Conservation (phyloP, 1,140 invertebrate species). For the Drosophila varians region DNA sequence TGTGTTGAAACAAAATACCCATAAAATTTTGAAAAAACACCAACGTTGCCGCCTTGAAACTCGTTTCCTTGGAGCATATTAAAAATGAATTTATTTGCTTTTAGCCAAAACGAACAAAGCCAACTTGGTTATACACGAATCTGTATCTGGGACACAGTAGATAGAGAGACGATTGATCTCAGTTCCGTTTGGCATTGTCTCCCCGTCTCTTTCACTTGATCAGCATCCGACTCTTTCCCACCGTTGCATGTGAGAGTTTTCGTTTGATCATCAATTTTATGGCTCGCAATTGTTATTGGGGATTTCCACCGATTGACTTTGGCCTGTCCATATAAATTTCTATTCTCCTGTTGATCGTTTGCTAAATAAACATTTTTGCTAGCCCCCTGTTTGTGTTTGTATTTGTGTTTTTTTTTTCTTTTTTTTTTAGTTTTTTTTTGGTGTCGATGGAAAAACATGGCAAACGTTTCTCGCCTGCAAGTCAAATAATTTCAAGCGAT, state of each 20-base stretch:
- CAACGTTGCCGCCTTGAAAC: constrained; percentile 15
- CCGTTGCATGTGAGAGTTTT: constrained; percentile 69
- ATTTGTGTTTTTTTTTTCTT: constrained; percentile 1
- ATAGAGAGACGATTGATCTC: constrained; percentile 65
- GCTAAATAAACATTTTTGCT: constrained; percentile 77
- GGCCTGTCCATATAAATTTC: constrained; percentile 76
- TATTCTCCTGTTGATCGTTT: constrained; percentile 76
- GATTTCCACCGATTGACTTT: constrained; percentile 76
- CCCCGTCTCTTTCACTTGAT: background rate
- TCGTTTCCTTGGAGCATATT: constrained; percentile 55
- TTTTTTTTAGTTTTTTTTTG: background rate
- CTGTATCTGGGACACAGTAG: constrained; percentile 42
- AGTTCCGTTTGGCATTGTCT: constrained; percentile 61
- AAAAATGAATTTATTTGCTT: constrained; percentile 78
- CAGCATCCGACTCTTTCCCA: constrained; percentile 6
- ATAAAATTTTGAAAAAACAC: constrained; percentile 59
- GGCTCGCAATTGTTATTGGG: constrained; percentile 63
- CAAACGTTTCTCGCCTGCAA: constrained; percentile 48
- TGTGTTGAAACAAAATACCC: constrained; percentile 75
- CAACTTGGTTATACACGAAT: background rate
- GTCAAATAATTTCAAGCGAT: constrained; percentile 41
- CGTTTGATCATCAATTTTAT: constrained; percentile 81
- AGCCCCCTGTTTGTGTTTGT: constrained; percentile 23
- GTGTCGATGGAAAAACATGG: constrained; percentile 18
- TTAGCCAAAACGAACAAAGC: constrained; percentile 41